phyloP scores from a whole-genome alignment of 2,797 vertebrate genomes.

The Scolopax rusticola region DNA sequence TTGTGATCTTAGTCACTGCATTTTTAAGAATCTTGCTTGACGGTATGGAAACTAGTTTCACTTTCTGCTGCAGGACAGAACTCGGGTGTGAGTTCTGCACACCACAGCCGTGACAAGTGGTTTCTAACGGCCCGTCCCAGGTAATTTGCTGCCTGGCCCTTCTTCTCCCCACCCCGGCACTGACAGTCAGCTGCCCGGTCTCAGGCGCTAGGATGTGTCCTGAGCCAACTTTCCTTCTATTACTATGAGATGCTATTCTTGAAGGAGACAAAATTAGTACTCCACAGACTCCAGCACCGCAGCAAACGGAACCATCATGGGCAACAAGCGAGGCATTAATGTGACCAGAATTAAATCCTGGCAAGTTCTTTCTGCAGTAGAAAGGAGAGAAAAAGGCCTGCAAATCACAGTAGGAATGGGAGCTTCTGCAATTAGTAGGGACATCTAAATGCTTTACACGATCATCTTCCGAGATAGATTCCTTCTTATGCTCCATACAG shows the following conservation, averaged over 20 bases:
- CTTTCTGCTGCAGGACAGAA: neutral
- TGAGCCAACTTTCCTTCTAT: neutral
- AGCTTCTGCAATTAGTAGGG: neutral
- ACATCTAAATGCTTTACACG: neutral
- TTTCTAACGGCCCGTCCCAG: neutral
- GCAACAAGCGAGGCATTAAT: neutral
- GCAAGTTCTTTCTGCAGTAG: neutral
- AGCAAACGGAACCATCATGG: neutral
- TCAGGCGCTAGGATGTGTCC: neutral
- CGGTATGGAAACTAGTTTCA: neutral
- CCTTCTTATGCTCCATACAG: neutral
- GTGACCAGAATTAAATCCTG: neutral
- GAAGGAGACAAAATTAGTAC: neutral
- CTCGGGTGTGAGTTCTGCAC: rapidly evolving
- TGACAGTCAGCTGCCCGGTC: neutral
- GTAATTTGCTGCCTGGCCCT: neutral
- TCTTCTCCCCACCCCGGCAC: neutral
- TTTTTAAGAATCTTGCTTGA: neutral
- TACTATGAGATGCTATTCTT: neutral
- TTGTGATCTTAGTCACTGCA: neutral
- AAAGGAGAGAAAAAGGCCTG: neutral
- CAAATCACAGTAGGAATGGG: neutral
- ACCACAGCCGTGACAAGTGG: neutral
- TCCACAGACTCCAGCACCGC: neutral
- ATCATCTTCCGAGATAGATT: neutral